Conservation (phyloP, 2,888 invertebrate species). For the Melieria omissa region DNA sequence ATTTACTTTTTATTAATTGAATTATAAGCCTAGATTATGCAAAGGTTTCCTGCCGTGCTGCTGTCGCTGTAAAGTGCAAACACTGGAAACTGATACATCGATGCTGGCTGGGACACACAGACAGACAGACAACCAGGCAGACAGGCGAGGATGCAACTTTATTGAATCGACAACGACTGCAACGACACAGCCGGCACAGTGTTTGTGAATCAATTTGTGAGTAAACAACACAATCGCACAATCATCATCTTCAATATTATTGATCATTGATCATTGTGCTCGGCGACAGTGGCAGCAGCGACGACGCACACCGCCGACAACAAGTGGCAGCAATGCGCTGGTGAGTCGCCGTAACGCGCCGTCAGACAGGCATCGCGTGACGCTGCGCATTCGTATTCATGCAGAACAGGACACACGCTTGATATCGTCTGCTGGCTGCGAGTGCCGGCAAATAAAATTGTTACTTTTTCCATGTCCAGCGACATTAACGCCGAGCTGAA, state of each 20-base stretch:
- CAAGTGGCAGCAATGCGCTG: constrained; percentile 7
- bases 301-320: background rate
- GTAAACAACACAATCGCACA: constrained; percentile 45
- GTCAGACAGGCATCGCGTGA: constrained; percentile 25
- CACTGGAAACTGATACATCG: background rate
- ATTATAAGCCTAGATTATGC: constrained; percentile 65
- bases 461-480: constrained; percentile 25
- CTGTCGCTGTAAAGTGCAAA: background rate
- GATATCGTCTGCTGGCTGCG: constrained; percentile 30
- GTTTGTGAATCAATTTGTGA: constrained; percentile 48
- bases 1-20: constrained; percentile 60
- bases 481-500: background rate
- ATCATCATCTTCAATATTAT: constrained; percentile 41
- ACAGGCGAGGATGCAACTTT: constrained; percentile 15
- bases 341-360: constrained; percentile 12
- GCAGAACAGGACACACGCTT: constrained; percentile 43
- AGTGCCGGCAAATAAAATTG: constrained; percentile 34
- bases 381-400: constrained; percentile 27
- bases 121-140: too few relatives aligned
- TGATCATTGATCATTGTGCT: constrained; percentile 29
- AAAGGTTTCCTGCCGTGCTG: constrained; percentile 58
- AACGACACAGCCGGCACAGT: background rate
- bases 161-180: constrained; percentile 18
- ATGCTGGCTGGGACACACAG: constrained; percentile 2
- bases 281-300: background rate